Base-by-base conservation (phyloP, 2,113 vertebrate genomes). In the Paratilapia polleni region DNA sequence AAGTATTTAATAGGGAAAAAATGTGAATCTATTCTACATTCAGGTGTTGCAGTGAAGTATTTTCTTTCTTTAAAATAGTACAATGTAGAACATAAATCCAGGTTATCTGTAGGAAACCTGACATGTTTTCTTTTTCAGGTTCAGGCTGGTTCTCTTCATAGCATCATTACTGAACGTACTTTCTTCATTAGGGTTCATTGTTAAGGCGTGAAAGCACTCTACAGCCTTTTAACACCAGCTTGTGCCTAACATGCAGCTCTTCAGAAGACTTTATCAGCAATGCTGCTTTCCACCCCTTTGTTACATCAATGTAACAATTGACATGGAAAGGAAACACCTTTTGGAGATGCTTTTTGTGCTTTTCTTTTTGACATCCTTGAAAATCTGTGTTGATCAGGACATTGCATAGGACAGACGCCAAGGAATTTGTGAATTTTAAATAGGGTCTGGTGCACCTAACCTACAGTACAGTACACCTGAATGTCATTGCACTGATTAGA, bases 401-500 rank as follows among this genome's bases (percentile, higher is more conserved):
- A 81, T 36, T 70, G 17, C 1, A 14, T 81, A 76, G 81, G 60
- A 83, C 49, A 78, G 11, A 74, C 64, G 78, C 2, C 3, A 34
- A 62, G 17, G 19, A 34, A 47, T 56, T 56, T 47, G 57, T 54
- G 12, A 58, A 38, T 81, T 79, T 80, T 43, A 57, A 75, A 86
- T 78, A 77, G 57, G 26, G 38, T 64, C 8, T 2, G 2, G 8
- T 58, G 49, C 6, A 43, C 28, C 17, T 49, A 63, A 83, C 49
- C 82, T 80, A 20, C 20, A 54, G 64, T 17, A 43, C 20, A 54
- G 57, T 22, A 36, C 41, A 62, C 28, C 47, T 81, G 59, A 89
- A 93, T 87, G 87, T 82, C 87, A 91, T 70, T 62, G 68, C 77
- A 82, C 41, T 75, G 38, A 86, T 91, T 76, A 61, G 20, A 85